Percentiles rank a stretch among this genome's conserved stretches.
These are phyloP conservation scores for Daubentonia madagascariensis DNA, from an alignment of 2,113 vertebrate species.

Conservation along the genomic window DNA sequence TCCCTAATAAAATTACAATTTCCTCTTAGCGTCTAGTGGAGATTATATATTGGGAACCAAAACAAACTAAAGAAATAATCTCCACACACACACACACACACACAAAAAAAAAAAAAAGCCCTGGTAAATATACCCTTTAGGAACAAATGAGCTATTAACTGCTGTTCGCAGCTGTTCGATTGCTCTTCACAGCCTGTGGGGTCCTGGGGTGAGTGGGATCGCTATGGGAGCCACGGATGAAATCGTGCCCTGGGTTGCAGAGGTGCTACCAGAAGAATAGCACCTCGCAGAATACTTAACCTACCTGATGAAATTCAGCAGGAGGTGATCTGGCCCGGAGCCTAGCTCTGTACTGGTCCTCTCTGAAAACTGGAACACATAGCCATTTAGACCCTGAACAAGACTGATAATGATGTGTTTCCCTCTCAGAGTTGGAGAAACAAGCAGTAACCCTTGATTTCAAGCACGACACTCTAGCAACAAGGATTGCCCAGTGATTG, in stretches of 20 bases:
- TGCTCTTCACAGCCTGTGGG: constrained; percentile 37
- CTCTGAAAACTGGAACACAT: background rate
- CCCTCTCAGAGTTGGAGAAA: background rate
- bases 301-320: background rate
- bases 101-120: background rate
- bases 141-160: constrained; percentile 61
- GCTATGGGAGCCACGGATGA: background rate
- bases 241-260: background rate
- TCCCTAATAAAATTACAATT: constrained; percentile 58
- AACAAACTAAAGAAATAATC: constrained; percentile 34
- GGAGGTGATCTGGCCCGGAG: background rate
- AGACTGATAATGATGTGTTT: background rate
- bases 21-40: constrained; percentile 41
- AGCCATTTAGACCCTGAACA: background rate
- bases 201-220: background rate
- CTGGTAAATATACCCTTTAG: constrained; percentile 61
- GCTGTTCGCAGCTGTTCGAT: constrained; percentile 16
- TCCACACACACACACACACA: no score
- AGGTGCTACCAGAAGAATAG: background rate
- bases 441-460: background rate
- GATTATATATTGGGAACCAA: constrained; percentile 51
- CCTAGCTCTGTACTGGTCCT: background rate
- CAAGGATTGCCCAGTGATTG: background rate
- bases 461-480: background rate
- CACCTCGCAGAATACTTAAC: background rate